Evolutionary conservation across 2,888 invertebrate species (phyloP), one percentile per base, ranked within the genome.

Genomic region (Drosophila paranaensis): DNA sequence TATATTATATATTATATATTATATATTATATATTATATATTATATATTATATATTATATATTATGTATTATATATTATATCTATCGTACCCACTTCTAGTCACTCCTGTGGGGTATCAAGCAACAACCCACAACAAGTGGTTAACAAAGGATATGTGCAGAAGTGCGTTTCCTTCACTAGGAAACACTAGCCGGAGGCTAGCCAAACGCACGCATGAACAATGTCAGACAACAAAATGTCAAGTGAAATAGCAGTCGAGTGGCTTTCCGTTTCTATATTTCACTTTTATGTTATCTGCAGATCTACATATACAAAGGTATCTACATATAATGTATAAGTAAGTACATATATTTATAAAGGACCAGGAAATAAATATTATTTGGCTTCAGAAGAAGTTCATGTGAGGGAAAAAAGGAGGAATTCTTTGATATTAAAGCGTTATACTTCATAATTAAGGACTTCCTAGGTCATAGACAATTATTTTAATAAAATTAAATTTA

Each of bases 101-200:
- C 35, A 4, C 20, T 11, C 8, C 1, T 51, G 4, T 8, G 20
- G 33, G 51, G 35, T 51, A 43, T 61, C 45, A 13, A 27, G 46
- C 8, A 27, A 35, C 30, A 62, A 43, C 16, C 42, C 11, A 68
- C 70, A 71, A 76, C 81, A 77, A 83, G 72, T 82, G 74, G 62
- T 70, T 74, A 67, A 71, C 73, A 57, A 56, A 57, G 67, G 64
- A 77, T 71, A 85, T 82, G 64, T 71, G 80, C 62, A 64, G 45
- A 46, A 48, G 64, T 35, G n/a, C 8, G 33, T n/a, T n/a, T n/a
- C n/a, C 56, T 45, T 25, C 35, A 45, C 16, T 55, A 9, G 16
- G 13, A 33, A 42, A 33, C 16, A 30, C 13, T 42, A 8, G 27
- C 42, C n/a, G 5, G 42, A 30, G 27, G 33, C 25, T 30, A 51